Conservation (phyloP, 2,888 invertebrate genomes). For the Trachelus stipa region DNA sequence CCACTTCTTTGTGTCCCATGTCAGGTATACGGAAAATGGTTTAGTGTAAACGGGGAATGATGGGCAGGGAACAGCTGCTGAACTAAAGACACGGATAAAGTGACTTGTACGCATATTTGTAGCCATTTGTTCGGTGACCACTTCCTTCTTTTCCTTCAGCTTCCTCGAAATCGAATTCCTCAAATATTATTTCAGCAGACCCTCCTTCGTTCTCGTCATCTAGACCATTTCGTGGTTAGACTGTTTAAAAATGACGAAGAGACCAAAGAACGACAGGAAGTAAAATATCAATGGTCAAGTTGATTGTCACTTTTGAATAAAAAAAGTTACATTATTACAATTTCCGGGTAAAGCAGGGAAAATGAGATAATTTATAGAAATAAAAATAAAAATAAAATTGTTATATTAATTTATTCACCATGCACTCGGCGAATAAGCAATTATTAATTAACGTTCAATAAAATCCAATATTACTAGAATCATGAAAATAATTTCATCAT, state of each 20-base stretch:
- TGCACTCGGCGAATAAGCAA: background rate
- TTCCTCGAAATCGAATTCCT: slow-evolving; percentile 34
- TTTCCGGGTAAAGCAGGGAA: too few species aligned
- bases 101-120: slow-evolving; percentile 46
- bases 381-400: too few species aligned
- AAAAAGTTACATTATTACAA: too few species aligned
- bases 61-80: slow-evolving; percentile 30
- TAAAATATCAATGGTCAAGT: background rate
- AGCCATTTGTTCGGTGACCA: slow-evolving; percentile 44
- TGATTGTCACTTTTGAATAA: background rate
- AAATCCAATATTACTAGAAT: background rate
- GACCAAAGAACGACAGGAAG: background rate
- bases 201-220: background rate
- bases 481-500: background rate
- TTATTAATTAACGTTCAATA: background rate
- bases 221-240: background rate
- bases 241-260: background rate
- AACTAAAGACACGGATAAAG: slow-evolving; percentile 15
- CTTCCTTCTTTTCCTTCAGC: slow-evolving; percentile 15
- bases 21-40: slow-evolving; percentile 26
- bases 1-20: background rate
- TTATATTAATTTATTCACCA: background rate
- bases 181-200: slow-evolving; percentile 52
- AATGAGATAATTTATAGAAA: too few species aligned
- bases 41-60: slow-evolving; percentile 19